Evolutionary conservation across 2,797 vertebrate species (phyloP).

Genomic region (Myiotriccus ornatus): DNA sequence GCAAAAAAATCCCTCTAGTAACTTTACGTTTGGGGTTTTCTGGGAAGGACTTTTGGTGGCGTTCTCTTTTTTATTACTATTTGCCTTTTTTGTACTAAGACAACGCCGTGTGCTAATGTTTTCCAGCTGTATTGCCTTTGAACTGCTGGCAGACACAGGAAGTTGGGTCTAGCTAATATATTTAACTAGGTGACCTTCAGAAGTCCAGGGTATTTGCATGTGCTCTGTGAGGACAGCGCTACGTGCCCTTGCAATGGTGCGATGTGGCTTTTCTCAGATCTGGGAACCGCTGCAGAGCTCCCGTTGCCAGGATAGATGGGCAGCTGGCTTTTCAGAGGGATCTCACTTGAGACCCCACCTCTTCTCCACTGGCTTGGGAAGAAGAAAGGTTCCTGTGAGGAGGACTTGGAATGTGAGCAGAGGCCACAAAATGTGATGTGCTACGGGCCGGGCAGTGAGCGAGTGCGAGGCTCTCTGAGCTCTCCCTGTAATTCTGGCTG

Average conservation of each 20-base stretch:
- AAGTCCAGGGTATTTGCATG: not conserved
- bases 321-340: not conserved
- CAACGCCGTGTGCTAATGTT: too few relatives aligned
- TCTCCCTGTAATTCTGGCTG: not conserved
- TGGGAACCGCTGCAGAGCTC: not conserved
- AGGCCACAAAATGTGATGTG: not conserved
- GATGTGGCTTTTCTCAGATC: not conserved
- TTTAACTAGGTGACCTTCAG: not conserved
- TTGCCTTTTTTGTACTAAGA: not conserved
- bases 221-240: not conserved
- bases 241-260: not conserved
- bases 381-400: not conserved
- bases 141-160: not conserved
- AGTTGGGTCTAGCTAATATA: not conserved
- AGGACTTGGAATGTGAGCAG: not conserved
- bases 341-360: not conserved
- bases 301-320: not conserved
- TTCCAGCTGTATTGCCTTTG: not conserved
- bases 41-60: not conserved
- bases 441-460: accelerated
- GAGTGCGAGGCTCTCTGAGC: not conserved
- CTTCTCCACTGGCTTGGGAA: not conserved
- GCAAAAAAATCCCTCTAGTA: not conserved
- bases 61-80: too few relatives aligned
- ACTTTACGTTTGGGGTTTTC: not conserved